Conservation (phyloP, 2,113 vertebrate species). For the Archilochus colubris region DNA sequence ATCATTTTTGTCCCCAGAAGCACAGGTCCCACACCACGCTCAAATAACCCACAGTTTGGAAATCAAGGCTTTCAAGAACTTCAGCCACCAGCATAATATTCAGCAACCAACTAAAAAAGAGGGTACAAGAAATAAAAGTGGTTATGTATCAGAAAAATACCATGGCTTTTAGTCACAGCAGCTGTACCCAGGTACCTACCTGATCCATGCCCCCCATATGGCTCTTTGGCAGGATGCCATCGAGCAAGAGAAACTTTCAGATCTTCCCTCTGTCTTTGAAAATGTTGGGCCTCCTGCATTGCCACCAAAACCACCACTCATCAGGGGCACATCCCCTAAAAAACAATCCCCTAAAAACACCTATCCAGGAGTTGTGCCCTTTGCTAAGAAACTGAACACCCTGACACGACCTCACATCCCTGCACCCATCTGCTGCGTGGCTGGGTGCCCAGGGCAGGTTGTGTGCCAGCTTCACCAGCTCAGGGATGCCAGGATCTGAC, state of each 20-base stretch:
- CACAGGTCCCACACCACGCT: not conserved
- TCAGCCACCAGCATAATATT: not conserved
- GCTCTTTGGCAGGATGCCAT: not conserved
- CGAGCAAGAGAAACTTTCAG: not conserved
- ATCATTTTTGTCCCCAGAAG: not conserved
- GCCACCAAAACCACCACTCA: not conserved
- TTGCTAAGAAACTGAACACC: conserved; percentile 63
- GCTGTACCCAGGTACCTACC: not conserved
- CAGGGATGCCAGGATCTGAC: conserved; percentile 39
- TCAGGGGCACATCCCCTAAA: not conserved
- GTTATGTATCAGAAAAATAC: not conserved
- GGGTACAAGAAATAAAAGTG: not conserved
- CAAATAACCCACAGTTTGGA: not conserved
- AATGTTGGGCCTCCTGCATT: not conserved
- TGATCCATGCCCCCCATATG: not conserved
- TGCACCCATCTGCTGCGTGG: conserved; percentile 67
- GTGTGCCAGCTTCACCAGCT: conserved; percentile 46
- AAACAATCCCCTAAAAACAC: not conserved
- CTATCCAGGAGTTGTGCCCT: conserved; percentile 66
- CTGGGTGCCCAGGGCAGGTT: conserved; percentile 31
- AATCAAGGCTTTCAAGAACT: not conserved
- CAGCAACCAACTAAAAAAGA: not conserved
- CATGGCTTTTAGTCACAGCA: not conserved
- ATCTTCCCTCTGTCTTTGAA: not conserved
- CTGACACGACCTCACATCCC: conserved; percentile 35